Conservation (phyloP, 2,797 vertebrate species). For the Sebastes hopkinsi region DNA sequence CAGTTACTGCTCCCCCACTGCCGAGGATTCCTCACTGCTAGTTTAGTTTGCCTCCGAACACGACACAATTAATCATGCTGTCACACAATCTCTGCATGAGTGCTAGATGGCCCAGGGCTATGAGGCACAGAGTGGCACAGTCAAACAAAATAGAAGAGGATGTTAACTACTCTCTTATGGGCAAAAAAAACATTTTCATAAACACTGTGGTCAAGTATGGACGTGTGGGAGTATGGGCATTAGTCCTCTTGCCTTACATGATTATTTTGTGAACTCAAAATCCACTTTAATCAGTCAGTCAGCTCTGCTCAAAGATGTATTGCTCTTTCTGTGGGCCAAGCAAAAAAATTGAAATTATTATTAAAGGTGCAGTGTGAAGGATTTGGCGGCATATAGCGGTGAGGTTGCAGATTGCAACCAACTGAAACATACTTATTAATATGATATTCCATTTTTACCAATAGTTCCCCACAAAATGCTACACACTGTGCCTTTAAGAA, state of each 20-base stretch:
- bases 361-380: background rate
- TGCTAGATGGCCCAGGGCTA: constrained; percentile 36
- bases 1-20: constrained; percentile 40
- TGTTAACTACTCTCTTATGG: constrained; percentile 29
- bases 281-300: constrained; percentile 30
- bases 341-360: background rate
- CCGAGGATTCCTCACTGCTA: constrained; percentile 38
- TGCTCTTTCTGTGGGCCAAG: background rate
- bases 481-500: background rate
- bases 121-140: constrained; percentile 43
- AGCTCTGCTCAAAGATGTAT: constrained; percentile 6
- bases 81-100: constrained; percentile 56
- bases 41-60: constrained; percentile 56
- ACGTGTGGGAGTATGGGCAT: background rate
- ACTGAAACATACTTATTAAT: background rate
- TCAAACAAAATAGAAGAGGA: constrained; percentile 33
- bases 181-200: constrained; percentile 35
- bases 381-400: background rate
- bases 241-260: constrained; percentile 14
- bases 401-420: background rate
- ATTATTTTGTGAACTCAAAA: constrained; percentile 9
- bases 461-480: rapidly evolving
- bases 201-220: background rate
- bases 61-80: constrained; percentile 72
- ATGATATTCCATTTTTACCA: background rate